Evolutionary conservation across 2,113 vertebrate species (phyloP).

Genomic region (Grammomys dolichurus): DNA sequence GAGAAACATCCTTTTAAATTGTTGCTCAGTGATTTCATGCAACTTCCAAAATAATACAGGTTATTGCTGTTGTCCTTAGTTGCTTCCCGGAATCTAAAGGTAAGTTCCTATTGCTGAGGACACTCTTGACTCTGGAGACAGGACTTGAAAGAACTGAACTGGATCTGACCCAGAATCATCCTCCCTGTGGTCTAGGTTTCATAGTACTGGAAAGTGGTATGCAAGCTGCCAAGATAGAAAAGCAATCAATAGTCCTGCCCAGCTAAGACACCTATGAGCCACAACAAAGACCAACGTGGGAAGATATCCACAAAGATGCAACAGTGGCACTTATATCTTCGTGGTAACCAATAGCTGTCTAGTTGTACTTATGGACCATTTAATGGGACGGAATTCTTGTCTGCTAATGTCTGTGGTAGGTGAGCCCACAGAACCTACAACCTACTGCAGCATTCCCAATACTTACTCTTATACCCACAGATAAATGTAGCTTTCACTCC

Average conservation of each 20-base stretch:
- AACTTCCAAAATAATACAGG: background rate
- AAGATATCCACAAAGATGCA: background rate
- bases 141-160: background rate
- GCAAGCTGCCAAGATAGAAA: background rate
- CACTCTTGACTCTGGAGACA: background rate
- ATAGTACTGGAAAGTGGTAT: background rate
- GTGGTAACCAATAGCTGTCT: background rate
- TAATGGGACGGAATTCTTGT: background rate
- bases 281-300: background rate
- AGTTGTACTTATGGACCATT: background rate
- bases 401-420: background rate
- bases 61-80: background rate
- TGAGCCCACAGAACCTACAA: background rate
- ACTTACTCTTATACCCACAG: background rate
- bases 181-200: background rate
- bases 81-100: background rate
- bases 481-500: background rate
- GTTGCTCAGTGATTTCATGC: background rate
- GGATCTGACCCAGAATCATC: background rate
- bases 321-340: background rate
- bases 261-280: background rate
- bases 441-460: background rate
- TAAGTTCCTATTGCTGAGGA: background rate
- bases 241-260: background rate
- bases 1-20: background rate